Base-by-base conservation (phyloP, 2,888 invertebrate species). In the Plagodis pulveraria region DNA sequence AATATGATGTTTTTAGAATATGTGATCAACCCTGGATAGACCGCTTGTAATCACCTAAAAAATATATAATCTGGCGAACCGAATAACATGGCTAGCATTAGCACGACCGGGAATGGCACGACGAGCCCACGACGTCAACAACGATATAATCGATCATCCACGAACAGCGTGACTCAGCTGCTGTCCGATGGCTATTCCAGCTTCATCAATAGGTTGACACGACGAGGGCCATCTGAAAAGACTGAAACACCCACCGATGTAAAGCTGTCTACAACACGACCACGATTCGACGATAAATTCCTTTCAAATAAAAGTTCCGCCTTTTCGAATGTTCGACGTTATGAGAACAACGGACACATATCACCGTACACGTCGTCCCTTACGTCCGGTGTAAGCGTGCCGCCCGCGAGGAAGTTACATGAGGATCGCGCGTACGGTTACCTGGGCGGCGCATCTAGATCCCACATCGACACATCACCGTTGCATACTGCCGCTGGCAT, bases 141-240 rank as follows among this genome's bases (percentile, higher is more conserved):
- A 80, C 95, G 97, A 69, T 97, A 97, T 88, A 94, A 95, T 69
- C 95, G 97, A 65, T 93, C 95, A 66, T 96, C 97, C 52, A 96
- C 96, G 61, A 94, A 95, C 50, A 97, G 97, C 89, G 97, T 98
- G 73, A 96, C 97, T 67, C 97, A 98, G 87, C 92, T 98, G 76
- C 92, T 98, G 73, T 96, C 96, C 72, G 97, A 98, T 83, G 97
- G 97, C 73, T 98, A 97, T 88, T 96, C 96, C 77, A 97, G 95
- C 88, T 94, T 98, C 70, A 94, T 98, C 75, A 97, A 97, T 82
- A 94, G 97, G 70, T 93, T 98, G 76, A 96, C 95, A 40, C 94
- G 96, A 66, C 94, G 97, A 64, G 96, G 96, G 50, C 96, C 97
- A 43, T 97, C 97, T 51, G 95, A 95, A 87, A 94, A 94, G 84